phyloP scores from a whole-genome alignment of 2,888 invertebrate genomes.

The Pollenia amentaria region DNA sequence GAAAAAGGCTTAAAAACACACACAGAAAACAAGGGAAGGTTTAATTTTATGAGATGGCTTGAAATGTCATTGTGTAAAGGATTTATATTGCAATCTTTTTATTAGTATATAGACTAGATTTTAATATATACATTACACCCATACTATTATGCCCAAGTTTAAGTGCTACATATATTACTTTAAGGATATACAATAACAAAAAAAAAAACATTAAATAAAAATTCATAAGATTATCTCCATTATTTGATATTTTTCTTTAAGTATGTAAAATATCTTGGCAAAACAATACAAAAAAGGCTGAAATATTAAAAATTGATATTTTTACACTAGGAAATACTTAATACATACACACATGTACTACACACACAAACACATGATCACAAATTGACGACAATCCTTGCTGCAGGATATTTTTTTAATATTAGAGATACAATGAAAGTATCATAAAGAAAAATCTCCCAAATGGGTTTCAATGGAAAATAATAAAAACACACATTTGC shows the following conservation, averaged over 20 bases:
- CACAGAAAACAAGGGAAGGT: background rate
- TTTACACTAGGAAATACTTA: slow-evolving; percentile 52
- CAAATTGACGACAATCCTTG: slow-evolving; percentile 71
- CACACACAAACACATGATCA: background rate
- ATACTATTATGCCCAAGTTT: background rate
- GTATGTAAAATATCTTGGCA: slow-evolving; percentile 29
- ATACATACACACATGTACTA: slow-evolving; percentile 7
- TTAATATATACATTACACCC: slow-evolving; percentile 10
- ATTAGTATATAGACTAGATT: slow-evolving; percentile 25
- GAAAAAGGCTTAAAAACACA: slow-evolving; percentile 28
- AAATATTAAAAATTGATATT: slow-evolving; percentile 68
- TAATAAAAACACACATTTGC: slow-evolving; percentile 49
- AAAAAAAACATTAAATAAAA: slow-evolving; percentile 60
- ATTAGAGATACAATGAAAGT: slow-evolving; percentile 58
- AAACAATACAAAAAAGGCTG: slow-evolving; percentile 8
- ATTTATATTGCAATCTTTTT: slow-evolving; percentile 77
- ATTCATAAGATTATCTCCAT: slow-evolving; percentile 71
- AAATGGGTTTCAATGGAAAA: slow-evolving; percentile 69
- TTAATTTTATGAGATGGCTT: slow-evolving; percentile 77
- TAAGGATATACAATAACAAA: slow-evolving; percentile 22
- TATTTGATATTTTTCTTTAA: slow-evolving; percentile 61
- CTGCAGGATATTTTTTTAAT: slow-evolving; percentile 71
- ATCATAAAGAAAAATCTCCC: slow-evolving; percentile 48
- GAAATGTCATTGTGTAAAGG: slow-evolving; percentile 80
- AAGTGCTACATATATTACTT: slow-evolving; percentile 54